phyloP scores from a whole-genome alignment of 2,797 vertebrate genomes.

The Brotula barbata region DNA sequence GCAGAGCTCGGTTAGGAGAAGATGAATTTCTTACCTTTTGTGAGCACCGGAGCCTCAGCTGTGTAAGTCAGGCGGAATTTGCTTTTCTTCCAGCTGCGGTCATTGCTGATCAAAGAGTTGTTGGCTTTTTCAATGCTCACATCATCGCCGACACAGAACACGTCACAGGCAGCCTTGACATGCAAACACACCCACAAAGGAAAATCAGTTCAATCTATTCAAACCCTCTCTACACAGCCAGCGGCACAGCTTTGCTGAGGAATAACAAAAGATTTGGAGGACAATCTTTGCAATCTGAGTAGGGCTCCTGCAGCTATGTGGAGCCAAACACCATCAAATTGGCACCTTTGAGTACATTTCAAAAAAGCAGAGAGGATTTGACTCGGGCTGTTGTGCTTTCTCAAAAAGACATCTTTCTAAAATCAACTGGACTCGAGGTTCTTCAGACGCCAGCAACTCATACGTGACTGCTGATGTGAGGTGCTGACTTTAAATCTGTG shows the following conservation, averaged over 20 bases:
- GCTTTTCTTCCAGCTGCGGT: slow-evolving; percentile 98
- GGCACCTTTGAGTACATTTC: background rate
- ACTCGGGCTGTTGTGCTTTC: no score
- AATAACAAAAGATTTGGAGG: slow-evolving; percentile 12
- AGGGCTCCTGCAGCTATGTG: background rate
- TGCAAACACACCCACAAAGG: background rate
- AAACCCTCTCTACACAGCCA: background rate
- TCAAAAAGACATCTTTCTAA: no score
- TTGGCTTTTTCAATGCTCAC: slow-evolving; percentile 99
- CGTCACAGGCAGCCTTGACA: slow-evolving; percentile 92
- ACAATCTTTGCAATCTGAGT: slow-evolving; percentile 6
- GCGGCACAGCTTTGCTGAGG: background rate
- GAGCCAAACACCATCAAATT: slow-evolving; percentile 11
- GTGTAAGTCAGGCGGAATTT: slow-evolving; percentile 93
- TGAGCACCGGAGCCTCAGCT: slow-evolving; percentile 89
- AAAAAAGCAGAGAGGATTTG: background rate
- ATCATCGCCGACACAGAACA: slow-evolving; percentile 97
- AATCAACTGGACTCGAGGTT: no score
- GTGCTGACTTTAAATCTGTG: no score
- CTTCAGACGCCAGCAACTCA: no score
- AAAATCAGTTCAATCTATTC: background rate
- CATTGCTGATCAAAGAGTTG: slow-evolving; percentile 94
- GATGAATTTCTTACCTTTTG: slow-evolving; percentile 81
- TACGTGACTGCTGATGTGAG: no score
- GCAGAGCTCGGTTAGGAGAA: background rate